Conservation (phyloP, 2,888 invertebrate species). For the Aporophyla lueneburgensis region DNA sequence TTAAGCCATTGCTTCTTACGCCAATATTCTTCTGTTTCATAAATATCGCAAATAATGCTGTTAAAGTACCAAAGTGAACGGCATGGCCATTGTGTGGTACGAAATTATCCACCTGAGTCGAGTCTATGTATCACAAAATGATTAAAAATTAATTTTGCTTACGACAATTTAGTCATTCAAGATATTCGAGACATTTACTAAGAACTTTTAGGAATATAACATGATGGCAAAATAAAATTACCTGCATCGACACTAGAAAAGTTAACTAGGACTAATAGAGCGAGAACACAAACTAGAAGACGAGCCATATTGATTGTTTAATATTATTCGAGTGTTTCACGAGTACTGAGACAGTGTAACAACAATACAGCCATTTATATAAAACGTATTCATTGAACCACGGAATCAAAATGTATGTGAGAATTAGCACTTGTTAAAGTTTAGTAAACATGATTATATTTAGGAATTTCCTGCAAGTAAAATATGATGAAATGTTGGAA, state of each 20-base stretch:
- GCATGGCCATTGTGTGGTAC: neutral
- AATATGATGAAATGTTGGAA: neutral
- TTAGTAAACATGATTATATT: neutral
- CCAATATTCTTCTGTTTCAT: neutral
- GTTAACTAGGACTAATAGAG: conserved; percentile 28
- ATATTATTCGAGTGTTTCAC: neutral
- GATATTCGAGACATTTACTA: neutral
- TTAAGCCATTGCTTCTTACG: neutral
- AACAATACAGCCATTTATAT: conserved; percentile 37
- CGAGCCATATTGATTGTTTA: conserved; percentile 44
- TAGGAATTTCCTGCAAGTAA: conserved; percentile 24
- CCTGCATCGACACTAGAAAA: conserved; percentile 31
- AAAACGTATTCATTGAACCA: conserved; percentile 29
- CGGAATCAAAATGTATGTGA: conserved; percentile 24
- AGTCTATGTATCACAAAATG: neutral
- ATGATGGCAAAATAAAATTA: conserved; percentile 13
- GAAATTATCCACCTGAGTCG: neutral
- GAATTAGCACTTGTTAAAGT: conserved; percentile 43
- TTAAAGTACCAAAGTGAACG: neutral
- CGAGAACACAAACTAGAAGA: conserved; percentile 29
- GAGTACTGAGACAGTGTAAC: conserved; percentile 28
- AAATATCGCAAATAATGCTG: neutral
- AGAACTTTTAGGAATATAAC: neutral
- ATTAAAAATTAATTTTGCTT: conserved; percentile 2
- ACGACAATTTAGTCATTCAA: neutral